Evolutionary conservation across 2,113 vertebrate genomes (phyloP).

Genomic region (Naja naja): DNA sequence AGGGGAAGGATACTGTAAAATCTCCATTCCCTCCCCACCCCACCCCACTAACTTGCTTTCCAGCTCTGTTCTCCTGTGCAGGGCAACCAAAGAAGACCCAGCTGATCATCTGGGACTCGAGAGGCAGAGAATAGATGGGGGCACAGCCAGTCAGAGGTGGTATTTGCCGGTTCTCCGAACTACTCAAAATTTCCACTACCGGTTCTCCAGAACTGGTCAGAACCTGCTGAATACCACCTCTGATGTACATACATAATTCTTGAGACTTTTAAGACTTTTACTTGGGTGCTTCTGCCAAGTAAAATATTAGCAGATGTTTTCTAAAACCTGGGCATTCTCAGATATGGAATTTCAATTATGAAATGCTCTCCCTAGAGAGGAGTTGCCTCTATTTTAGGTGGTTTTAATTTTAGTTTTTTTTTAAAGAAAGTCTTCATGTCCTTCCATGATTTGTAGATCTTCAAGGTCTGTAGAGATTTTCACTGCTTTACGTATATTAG

Average conservation of each 20-base stretch:
- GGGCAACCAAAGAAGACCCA: too few relatives aligned
- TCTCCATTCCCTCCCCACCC: too few relatives aligned
- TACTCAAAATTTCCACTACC: too few relatives aligned
- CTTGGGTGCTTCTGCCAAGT: neutral
- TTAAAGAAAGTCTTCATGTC: neutral
- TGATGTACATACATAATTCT: neutral
- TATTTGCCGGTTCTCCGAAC: too few relatives aligned
- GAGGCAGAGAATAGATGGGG: too few relatives aligned
- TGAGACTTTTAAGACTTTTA: neutral
- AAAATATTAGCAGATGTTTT: neutral
- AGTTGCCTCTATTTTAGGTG: neutral
- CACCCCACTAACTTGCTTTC: too few relatives aligned
- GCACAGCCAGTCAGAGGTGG: too few relatives aligned
- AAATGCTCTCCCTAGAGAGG: neutral
- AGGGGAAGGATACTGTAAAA: too few relatives aligned
- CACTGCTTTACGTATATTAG: neutral
- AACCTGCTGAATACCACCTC: too few relatives aligned
- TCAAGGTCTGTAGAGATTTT: neutral
- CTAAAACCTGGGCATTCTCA: neutral
- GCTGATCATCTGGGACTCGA: too few relatives aligned
- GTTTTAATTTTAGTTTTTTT: neutral
- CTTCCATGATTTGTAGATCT: neutral
- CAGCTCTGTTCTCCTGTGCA: too few relatives aligned
- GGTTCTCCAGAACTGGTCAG: too few relatives aligned
- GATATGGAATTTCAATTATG: neutral